These are phyloP conservation scores for Pterois miles DNA, from an alignment of 2,797 vertebrate species.

Conservation along the genomic window DNA sequence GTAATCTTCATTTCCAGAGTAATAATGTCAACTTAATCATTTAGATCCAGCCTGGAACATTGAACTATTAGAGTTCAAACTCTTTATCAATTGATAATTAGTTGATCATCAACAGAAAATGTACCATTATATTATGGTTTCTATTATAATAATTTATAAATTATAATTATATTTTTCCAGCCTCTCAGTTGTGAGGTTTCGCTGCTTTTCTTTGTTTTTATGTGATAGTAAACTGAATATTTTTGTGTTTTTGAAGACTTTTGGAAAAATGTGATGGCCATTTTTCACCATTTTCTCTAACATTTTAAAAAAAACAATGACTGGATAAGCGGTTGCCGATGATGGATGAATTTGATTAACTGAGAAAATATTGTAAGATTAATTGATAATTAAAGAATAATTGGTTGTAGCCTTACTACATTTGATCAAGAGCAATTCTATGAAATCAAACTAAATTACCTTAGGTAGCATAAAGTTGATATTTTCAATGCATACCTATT, in stretches of 20 bases:
- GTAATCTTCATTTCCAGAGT: background rate
- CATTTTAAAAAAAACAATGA: background rate
- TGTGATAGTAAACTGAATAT: no score
- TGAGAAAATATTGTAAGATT: background rate
- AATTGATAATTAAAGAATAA: no score
- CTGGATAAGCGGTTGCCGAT: no score
- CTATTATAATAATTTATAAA: background rate
- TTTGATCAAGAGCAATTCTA: background rate
- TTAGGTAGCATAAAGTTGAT: background rate
- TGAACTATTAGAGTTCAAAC: background rate
- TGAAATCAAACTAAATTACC: no score
- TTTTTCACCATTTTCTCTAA: background rate
- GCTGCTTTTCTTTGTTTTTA: background rate
- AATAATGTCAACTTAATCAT: background rate
- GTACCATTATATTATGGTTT: no score
- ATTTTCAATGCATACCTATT: background rate
- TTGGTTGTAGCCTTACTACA: background rate
- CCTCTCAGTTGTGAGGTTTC: background rate
- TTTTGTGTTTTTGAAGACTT: no score
- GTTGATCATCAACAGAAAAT: background rate
- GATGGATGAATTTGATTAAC: background rate
- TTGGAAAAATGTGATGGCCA: background rate
- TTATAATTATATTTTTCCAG: background rate
- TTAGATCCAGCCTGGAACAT: background rate
- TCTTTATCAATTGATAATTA: background rate